Percentiles rank a stretch among this genome's conserved stretches.
Conservation (phyloP, 2,113 vertebrate species). For the Fulica atra region DNA sequence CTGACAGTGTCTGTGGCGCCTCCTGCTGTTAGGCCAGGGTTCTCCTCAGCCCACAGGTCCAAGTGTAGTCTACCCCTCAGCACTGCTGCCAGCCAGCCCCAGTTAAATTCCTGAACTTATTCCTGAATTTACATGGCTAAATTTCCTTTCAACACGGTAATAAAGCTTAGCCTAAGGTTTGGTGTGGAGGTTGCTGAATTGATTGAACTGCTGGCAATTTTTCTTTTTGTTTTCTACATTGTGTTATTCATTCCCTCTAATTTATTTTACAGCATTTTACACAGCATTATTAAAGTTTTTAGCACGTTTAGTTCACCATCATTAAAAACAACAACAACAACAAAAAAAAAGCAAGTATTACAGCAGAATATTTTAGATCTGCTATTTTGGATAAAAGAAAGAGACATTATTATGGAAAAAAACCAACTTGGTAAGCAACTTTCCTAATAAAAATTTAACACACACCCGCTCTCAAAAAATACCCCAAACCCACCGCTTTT, state of each 20-base stretch:
- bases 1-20: accelerated
- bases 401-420: neutral
- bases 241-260: neutral
- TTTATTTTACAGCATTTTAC: neutral
- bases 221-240: neutral
- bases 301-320: neutral
- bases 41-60: no score
- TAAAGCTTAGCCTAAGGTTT: neutral
- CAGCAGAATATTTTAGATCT: neutral
- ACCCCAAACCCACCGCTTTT: neutral
- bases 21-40: neutral
- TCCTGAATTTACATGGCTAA: neutral
- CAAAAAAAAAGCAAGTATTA: neutral
- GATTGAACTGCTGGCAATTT: neutral
- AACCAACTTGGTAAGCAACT: neutral
- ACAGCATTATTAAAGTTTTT: neutral
- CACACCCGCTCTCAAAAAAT: accelerated
- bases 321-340: neutral
- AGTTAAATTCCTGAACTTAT: neutral
- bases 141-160: neutral
- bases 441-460: neutral
- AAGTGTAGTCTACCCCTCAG: no score
- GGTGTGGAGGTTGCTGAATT: neutral
- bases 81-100: neutral
- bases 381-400: neutral